Percentiles rank a stretch among this genome's conserved stretches.
phyloP scores from a whole-genome alignment of 2,113 vertebrate species.

The Crotalus tigris region DNA sequence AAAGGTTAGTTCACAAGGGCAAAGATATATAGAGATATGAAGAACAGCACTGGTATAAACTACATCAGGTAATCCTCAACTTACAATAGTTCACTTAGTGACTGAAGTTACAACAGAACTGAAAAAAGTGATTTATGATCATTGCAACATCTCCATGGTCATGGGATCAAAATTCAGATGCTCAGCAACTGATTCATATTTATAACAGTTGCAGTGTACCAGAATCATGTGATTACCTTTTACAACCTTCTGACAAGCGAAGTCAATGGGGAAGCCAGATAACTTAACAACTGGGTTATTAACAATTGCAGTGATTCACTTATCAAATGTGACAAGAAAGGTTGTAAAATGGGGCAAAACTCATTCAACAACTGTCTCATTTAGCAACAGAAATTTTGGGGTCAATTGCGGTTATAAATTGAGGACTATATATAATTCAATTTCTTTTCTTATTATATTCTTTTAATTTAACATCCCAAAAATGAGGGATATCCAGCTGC shows the following conservation, averaged over 20 bases:
- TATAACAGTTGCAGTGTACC: background rate
- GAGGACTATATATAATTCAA: background rate
- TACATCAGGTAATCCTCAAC: background rate
- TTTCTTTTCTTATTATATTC: background rate
- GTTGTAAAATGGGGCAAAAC: too few species aligned
- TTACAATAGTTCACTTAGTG: background rate
- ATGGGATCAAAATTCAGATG: background rate
- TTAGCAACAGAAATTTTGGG: too few species aligned
- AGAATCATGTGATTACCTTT: background rate
- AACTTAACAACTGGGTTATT: too few species aligned
- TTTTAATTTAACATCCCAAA: background rate
- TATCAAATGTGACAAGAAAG: too few species aligned
- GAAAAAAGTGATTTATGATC: background rate
- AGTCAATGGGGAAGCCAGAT: too few species aligned
- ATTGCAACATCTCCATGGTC: background rate
- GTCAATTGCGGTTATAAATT: too few species aligned
- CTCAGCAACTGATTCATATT: background rate
- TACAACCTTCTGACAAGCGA: too few species aligned
- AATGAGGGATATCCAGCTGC: background rate
- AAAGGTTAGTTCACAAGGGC: background rate
- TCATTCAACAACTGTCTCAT: too few species aligned
- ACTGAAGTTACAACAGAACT: background rate
- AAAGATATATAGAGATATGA: background rate
- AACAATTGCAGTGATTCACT: too few species aligned
- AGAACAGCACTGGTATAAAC: background rate